Conservation (phyloP, 1,140 invertebrate species). For the Marisa cornuarietis region DNA sequence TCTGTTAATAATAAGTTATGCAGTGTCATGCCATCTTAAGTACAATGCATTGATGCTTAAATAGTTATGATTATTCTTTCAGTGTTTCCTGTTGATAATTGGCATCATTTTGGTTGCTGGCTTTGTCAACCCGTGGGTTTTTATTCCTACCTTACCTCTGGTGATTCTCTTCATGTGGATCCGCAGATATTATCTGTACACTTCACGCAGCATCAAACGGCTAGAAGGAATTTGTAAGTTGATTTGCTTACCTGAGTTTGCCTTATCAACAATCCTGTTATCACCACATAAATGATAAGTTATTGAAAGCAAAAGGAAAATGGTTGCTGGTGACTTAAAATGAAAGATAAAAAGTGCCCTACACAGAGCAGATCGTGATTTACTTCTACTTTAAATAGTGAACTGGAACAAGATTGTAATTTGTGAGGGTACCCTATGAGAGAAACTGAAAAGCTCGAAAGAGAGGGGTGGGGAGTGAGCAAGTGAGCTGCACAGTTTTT, state of each 20-base stretch:
- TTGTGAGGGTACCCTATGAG: too few relatives aligned
- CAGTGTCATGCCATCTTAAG: not conserved
- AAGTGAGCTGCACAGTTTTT: not conserved
- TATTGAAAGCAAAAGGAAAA: not conserved
- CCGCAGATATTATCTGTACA: constrained; percentile 81
- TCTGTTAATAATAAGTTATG: too few relatives aligned
- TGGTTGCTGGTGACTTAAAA: too few relatives aligned
- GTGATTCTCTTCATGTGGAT: constrained; percentile 78
- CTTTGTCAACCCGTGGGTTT: constrained; percentile 79
- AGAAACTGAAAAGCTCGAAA: too few relatives aligned
- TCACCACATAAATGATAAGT: not conserved
- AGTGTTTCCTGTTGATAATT: constrained; percentile 78
- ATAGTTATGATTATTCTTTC: constrained; percentile 35
- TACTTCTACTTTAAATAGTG: too few relatives aligned
- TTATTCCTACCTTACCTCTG: constrained; percentile 74
- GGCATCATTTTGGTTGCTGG: constrained; percentile 81
- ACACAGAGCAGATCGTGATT: too few relatives aligned
- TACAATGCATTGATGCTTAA: not conserved
- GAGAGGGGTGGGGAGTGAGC: not conserved
- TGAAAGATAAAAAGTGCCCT: too few relatives aligned
- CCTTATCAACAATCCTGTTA: not conserved
- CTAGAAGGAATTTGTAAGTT: constrained; percentile 84
- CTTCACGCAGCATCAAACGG: constrained; percentile 86
- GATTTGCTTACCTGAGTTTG: not conserved
- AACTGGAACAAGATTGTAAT: too few relatives aligned